phyloP scores from a whole-genome alignment of 2,797 vertebrate genomes.

The Labroides dimidiatus region DNA sequence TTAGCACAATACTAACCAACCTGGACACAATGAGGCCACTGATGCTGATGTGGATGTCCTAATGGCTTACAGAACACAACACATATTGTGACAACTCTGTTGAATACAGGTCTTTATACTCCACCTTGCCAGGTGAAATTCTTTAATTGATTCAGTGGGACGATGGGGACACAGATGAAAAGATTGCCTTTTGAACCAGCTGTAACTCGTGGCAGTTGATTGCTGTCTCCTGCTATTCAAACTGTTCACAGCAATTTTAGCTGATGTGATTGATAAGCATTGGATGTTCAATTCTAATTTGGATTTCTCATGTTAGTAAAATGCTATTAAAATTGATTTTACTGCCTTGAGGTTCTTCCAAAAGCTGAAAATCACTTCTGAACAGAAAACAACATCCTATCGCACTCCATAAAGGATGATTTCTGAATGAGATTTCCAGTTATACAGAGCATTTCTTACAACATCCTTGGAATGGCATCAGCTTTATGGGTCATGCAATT shows the following conservation, averaged over 20 bases:
- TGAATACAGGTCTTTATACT: constrained; percentile 18
- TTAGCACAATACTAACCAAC: constrained; percentile 47
- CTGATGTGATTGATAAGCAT: constrained; percentile 39
- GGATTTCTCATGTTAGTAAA: constrained; percentile 35
- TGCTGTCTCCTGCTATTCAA: constrained; percentile 36
- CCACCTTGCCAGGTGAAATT: constrained; percentile 21
- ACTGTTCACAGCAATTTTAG: constrained; percentile 33
- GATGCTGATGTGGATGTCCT: constrained; percentile 35
- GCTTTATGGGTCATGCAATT: constrained; percentile 45
- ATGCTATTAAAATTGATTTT: constrained; percentile 18
- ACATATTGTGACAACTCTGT: constrained; percentile 3
- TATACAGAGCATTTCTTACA: constrained; percentile 8
- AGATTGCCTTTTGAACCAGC: constrained; percentile 43
- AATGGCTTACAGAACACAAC: constrained; percentile 17
- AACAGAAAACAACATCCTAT: constrained; percentile 43
- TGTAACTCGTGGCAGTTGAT: constrained; percentile 14
- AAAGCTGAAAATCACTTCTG: constrained; percentile 20
- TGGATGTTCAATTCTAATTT: constrained; percentile 35
- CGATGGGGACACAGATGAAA: constrained; percentile 45
- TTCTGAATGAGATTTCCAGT: constrained; percentile 39
- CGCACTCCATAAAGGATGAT: constrained; percentile 16
- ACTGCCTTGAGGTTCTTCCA: constrained; percentile 8
- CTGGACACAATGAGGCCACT: constrained; percentile 68
- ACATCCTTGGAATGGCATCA: constrained; percentile 25
- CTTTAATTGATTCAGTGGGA: constrained; percentile 37